Evolutionary conservation across 2,888 invertebrate species (phyloP).

Genomic region (Biston betularia): DNA sequence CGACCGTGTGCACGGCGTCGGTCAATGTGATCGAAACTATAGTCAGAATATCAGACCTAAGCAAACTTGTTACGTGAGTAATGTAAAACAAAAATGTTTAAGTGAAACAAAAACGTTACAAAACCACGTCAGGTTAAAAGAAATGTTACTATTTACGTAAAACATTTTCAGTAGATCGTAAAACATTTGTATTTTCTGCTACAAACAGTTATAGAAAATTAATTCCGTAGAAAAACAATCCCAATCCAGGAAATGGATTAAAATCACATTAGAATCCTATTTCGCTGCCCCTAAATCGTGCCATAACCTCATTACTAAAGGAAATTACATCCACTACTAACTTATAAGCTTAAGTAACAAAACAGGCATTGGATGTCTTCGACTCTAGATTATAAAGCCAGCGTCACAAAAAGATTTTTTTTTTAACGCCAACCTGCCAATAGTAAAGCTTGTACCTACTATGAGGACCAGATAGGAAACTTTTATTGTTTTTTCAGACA

Average conservation of each 20-base stretch:
- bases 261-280: constrained; percentile 56
- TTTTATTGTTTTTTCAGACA: no score
- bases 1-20: no score
- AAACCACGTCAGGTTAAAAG: no score
- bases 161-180: no score
- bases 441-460: no score
- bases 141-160: no score
- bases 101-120: no score
- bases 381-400: neutral
- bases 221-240: constrained; percentile 52
- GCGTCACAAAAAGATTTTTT: neutral
- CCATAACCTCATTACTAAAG: constrained; percentile 60
- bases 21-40: no score
- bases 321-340: constrained; percentile 34
- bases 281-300: constrained; percentile 58
- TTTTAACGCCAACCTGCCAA: no score
- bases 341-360: constrained; percentile 49
- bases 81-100: no score
- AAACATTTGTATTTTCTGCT: neutral
- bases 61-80: no score
- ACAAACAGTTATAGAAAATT: constrained; percentile 25
- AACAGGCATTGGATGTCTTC: constrained; percentile 19
- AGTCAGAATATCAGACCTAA: neutral
- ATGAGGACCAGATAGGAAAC: no score
- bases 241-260: constrained; percentile 53